Base-by-base conservation (phyloP, 2,113 vertebrate species). In the Raja brachyura region DNA sequence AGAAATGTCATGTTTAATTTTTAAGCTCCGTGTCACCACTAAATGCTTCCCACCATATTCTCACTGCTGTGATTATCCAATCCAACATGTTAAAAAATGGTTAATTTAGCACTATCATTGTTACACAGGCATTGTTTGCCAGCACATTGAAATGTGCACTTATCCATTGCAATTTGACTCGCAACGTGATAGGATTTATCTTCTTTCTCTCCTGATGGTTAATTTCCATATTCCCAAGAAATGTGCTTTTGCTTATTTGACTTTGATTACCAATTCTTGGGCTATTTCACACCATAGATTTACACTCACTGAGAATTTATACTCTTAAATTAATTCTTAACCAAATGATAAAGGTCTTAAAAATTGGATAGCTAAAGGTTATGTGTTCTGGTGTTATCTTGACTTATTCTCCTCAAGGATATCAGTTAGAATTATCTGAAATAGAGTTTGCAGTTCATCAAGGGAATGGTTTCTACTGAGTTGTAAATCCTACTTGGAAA, bases 401-500 rank as follows among this genome's bases (percentile, higher is more conserved):
- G 39, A 86, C 56, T 86, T 86, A 59, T 25, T 61, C 59, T 31
- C 61, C n/a, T 28, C 59, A 63, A 16, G 28, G 28, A 88, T 63
- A 88, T 88, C 5, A 7, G 56, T n/a, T n/a, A 86, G n/a, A 88
- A 63, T 63, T 56, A 88, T 88, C 59, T 31, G 63, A 88, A 88
- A 61, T 31, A 86, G 28, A 13, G 28, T 31, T 88, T 63, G 59
- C 18, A 14, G 56, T 31, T 88, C n/a, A n/a, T 63, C n/a, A n/a
- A 63, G 28, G 83, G 28, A 88, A 88, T 31, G 25, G 48, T 85
- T 85, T 61, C 56, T 28, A 31, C 59, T 61, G 83, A 66, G n/a
- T 28, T 88, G 83, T n/a, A 63, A 88, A 88, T 31, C 83, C 90
- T 73, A 73, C 68, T 73, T 48, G 61, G 88, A 74, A 73, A 92